These are phyloP conservation scores for Andrena hattorfiana DNA, from an alignment of 2,888 invertebrate genomes.

Conservation along the genomic window DNA sequence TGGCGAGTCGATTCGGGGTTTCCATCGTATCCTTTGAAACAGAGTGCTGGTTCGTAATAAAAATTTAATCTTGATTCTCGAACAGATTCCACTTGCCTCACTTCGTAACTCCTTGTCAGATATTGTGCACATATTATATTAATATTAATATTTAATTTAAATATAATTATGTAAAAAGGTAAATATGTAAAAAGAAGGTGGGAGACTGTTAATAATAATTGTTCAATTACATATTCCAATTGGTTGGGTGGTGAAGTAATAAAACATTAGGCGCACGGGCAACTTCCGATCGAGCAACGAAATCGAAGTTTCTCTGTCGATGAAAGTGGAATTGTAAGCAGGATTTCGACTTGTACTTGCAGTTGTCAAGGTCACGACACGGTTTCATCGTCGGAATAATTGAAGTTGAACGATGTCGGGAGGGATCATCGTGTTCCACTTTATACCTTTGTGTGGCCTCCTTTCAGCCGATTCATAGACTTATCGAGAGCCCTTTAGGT, in stretches of 20 bases:
- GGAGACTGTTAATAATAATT: not conserved
- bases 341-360: constrained; percentile 38
- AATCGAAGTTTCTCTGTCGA: constrained; percentile 48
- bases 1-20: not conserved
- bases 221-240: not conserved
- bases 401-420: constrained; percentile 6
- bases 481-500: not conserved
- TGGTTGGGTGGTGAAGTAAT: not conserved
- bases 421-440: constrained; percentile 40
- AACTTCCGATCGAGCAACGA: constrained; percentile 23
- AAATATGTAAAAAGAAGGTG: not conserved
- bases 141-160: not conserved
- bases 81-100: not conserved
- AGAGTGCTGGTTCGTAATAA: not conserved
- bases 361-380: constrained; percentile 60
- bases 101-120: not conserved
- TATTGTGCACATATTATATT: not conserved
- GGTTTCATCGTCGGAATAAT: constrained; percentile 38
- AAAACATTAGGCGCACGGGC: not conserved
- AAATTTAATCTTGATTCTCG: not conserved
- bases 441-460: constrained; percentile 25
- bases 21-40: not conserved
- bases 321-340: constrained; percentile 49
- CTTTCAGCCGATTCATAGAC: constrained; percentile 11
- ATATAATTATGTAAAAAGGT: not conserved